phyloP scores from a whole-genome alignment of 2,113 vertebrate genomes.

The Callopanchax toddi region DNA sequence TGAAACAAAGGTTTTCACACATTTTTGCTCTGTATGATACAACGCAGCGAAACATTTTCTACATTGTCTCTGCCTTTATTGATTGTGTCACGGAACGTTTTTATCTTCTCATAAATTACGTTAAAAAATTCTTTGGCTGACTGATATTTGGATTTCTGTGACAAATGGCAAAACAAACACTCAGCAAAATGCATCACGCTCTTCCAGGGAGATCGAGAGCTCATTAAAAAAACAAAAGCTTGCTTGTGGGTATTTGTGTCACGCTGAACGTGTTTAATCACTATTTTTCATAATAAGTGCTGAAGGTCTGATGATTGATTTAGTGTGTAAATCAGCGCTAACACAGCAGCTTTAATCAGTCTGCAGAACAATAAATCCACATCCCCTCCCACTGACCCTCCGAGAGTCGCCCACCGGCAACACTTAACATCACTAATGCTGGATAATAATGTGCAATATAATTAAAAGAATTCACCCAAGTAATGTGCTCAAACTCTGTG shows the following conservation, averaged over 20 bases:
- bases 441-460: background rate
- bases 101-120: background rate
- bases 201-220: background rate
- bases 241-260: background rate
- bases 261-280: conserved; percentile 10
- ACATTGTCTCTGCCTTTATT: background rate
- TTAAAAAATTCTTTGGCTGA: background rate
- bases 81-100: background rate
- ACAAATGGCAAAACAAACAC: conserved; percentile 11
- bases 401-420: background rate
- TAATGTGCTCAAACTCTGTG: background rate
- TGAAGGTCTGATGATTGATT: conserved; percentile 17
- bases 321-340: background rate
- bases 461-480: conserved; percentile 3
- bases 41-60: background rate
- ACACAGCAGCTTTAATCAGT: conserved; percentile 5
- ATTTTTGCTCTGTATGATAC: background rate
- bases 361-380: conserved; percentile 15
- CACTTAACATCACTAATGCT: conserved; percentile 7
- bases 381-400: conserved; percentile 1
- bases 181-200: conserved; percentile 5
- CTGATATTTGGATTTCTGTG: background rate
- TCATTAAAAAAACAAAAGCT: conserved; percentile 18
- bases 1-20: background rate
- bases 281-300: background rate